These are phyloP conservation scores for Streptopelia turtur DNA, from an alignment of 2,797 vertebrate species.

Conservation along the genomic window DNA sequence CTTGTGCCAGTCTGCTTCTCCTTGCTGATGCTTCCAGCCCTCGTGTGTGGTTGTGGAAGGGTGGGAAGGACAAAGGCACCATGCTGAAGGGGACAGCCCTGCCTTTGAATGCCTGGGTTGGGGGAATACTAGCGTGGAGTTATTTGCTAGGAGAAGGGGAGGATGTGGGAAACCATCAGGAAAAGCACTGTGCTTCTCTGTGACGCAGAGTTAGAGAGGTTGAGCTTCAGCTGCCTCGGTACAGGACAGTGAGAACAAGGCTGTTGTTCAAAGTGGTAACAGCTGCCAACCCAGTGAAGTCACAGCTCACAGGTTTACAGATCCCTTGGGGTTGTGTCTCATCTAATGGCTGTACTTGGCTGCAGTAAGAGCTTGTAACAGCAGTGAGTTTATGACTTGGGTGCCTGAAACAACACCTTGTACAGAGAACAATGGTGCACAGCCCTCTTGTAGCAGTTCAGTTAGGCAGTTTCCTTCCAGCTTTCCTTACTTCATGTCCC, in stretches of 20 bases:
- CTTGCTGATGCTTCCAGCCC: background rate
- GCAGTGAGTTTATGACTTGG: background rate
- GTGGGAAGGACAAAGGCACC: background rate
- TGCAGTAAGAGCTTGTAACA: background rate
- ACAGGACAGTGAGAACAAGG: background rate
- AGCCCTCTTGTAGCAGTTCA: background rate
- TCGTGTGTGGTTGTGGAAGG: background rate
- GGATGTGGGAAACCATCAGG: background rate
- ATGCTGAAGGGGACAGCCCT: background rate
- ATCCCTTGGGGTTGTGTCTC: background rate
- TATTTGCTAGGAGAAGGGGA: background rate
- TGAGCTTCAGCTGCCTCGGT: background rate
- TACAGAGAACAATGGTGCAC: rapidly evolving
- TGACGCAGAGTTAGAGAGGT: background rate
- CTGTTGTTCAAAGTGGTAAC: background rate
- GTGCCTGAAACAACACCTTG: background rate
- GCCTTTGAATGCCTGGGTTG: background rate
- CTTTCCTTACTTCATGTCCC: background rate
- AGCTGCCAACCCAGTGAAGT: background rate
- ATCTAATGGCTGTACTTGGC: background rate
- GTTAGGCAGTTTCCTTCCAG: background rate
- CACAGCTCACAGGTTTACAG: background rate
- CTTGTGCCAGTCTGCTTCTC: background rate
- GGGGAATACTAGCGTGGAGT: background rate
- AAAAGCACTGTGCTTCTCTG: background rate